Evolutionary conservation across 2,888 invertebrate species (phyloP).

Genomic region (Caenorhabditis plicata): DNA sequence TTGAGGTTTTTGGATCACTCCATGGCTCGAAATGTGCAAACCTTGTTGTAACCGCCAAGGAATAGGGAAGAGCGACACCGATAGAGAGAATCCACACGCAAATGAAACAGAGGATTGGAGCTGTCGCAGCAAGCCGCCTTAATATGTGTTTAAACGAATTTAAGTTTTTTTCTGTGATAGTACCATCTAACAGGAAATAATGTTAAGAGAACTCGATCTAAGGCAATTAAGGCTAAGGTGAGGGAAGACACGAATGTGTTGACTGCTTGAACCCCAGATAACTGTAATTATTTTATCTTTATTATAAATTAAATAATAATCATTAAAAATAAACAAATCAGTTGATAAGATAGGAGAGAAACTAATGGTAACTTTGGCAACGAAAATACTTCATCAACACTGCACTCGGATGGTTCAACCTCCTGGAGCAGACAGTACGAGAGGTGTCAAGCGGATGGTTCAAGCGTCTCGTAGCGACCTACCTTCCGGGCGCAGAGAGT

Average conservation of each 20-base stretch:
- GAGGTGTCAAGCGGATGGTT: too few species aligned
- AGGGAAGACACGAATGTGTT: conserved; percentile 65
- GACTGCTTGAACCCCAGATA: conserved; percentile 62
- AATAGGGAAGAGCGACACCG: conserved; percentile 59
- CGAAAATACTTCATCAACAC: too few species aligned
- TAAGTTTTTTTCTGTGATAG: not conserved
- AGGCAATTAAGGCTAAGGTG: conserved; percentile 62
- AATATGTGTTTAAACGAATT: not conserved
- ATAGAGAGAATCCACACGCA: conserved; percentile 62
- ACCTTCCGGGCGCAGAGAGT: too few species aligned
- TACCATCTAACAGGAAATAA: conserved; percentile 61
- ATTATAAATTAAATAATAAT: too few species aligned
- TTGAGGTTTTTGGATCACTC: conserved; percentile 36
- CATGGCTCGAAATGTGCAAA: conserved; percentile 55
- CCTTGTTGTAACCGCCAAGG: conserved; percentile 57
- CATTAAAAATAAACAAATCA: too few species aligned
- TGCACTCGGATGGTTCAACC: too few species aligned
- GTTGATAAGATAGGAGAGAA: too few species aligned
- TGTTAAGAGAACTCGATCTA: conserved; percentile 63
- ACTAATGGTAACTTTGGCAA: too few species aligned
- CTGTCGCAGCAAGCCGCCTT: conserved; percentile 59
- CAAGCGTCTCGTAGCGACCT: too few species aligned
- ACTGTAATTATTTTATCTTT: too few species aligned
- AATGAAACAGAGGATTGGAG: conserved; percentile 57
- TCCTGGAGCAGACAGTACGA: too few species aligned